Evolutionary conservation across 2,797 vertebrate genomes (phyloP), one percentile per base, ranked within the genome.

Genomic region (Meda fulgida): DNA sequence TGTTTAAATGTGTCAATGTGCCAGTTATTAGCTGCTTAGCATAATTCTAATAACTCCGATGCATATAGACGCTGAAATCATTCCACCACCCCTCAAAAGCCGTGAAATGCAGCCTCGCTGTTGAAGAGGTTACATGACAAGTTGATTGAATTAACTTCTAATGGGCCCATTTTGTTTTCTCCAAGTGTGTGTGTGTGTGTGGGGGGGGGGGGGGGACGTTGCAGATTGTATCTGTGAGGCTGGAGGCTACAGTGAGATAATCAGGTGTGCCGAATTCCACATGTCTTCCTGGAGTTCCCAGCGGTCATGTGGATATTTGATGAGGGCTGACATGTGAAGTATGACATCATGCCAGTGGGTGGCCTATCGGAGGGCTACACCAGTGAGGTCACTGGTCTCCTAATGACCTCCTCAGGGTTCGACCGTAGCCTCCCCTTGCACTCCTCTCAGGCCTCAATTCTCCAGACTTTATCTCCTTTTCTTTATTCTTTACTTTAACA

Each of bases 241-340:
- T 86, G 43, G 36, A 84, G 83, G 83, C 79, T 46, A 76, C 43
- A 70, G n/a, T 75, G 48, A 83, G 83, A 84, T 87, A 82, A 85
- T 83, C 76, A 83, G 87, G 85, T 84, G 85, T 75, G 43, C 73
- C 31, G 80, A 83, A 88, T 85, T 88, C 84, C 87, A 83, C 83
- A 82, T 75, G 91, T 90, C 80, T 92, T 86, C 91, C 91, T 65
- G 77, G 85, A 89, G 85, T 90, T 85, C 84, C 90, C 89, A 86
- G 90, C 55, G 18, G 72, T 87, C 60, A 72, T 87, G 87, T 83
- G 86, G 86, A 19, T 87, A 89, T 46, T 46, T 94, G 92, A 94
- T 92, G 90, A 93, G 91, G 91, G 88, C 91, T 90, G 89, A 92
- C 93, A 92, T 92, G 87, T 92, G 89, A 93, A 94, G 91, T 93